These are phyloP conservation scores for Sebastes baramenuke DNA, from an alignment of 2,797 vertebrate species.

Conservation along the genomic window DNA sequence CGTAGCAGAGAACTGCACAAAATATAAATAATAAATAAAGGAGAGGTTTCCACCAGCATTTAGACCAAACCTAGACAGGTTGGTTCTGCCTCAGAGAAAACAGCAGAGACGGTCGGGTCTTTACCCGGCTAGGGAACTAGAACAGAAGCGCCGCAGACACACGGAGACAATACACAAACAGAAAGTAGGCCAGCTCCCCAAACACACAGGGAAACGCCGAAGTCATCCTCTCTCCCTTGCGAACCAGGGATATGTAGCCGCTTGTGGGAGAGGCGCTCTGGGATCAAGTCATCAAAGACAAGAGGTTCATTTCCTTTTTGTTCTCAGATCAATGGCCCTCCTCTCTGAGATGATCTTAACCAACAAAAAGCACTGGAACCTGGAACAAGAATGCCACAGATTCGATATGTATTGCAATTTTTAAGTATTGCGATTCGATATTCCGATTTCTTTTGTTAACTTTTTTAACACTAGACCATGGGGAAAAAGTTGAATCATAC, in stretches of 20 bases:
- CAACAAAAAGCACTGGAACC: rapidly evolving
- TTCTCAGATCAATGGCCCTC: background rate
- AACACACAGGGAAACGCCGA: constrained; percentile 35
- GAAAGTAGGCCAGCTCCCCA: constrained; percentile 59
- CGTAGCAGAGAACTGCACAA: background rate
- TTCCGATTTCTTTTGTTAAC: too few relatives aligned
- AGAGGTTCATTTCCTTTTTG: background rate
- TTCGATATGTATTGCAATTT: too few relatives aligned
- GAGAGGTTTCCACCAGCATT: background rate
- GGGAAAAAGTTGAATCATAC: too few relatives aligned
- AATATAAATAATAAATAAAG: constrained; percentile 32
- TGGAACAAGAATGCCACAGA: background rate
- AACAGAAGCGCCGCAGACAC: constrained; percentile 23
- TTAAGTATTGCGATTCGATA: too few relatives aligned
- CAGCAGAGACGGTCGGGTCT: constrained; percentile 4
- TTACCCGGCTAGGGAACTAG: constrained; percentile 4
- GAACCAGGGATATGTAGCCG: background rate
- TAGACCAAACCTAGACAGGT: background rate
- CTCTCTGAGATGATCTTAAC: background rate
- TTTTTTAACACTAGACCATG: rapidly evolving
- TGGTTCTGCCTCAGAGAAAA: constrained; percentile 13
- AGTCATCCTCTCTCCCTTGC: constrained; percentile 16
- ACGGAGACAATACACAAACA: constrained; percentile 56
- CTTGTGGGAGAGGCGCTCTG: background rate
- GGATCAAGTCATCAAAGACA: background rate